Percentiles rank a stretch among this genome's conserved stretches.
Evolutionary conservation across 1,140 invertebrate genomes (phyloP).

Genomic region (Macrosteles quadrilineatus): DNA sequence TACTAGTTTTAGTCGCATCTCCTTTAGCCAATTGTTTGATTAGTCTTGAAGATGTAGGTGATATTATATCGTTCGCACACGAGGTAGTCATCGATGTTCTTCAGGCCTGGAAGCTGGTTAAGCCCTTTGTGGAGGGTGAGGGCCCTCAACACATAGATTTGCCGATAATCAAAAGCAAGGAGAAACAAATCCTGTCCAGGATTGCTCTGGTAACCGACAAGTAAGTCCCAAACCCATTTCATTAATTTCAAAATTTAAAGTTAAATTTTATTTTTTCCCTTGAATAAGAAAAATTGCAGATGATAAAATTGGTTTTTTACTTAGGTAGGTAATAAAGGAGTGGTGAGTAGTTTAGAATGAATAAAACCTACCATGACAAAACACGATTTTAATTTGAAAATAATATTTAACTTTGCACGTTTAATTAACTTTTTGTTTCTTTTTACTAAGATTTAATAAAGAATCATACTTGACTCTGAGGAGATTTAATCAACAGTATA

Average conservation of each 20-base stretch:
- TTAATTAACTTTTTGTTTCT: too few relatives aligned
- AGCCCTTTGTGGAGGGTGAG: conserved; percentile 51
- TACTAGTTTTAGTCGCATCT: background rate
- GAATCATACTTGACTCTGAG: too few relatives aligned
- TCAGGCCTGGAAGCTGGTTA: conserved; percentile 63
- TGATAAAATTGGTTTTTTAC: background rate
- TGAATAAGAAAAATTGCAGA: background rate
- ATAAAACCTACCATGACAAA: too few relatives aligned
- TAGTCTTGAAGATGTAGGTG: conserved; percentile 57
- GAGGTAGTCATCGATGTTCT: conserved; percentile 59
- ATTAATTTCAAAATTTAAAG: background rate
- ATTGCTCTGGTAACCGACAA: conserved; percentile 52
- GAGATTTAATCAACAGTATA: too few relatives aligned
- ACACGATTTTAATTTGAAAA: too few relatives aligned
- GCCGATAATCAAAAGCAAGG: conserved; percentile 57
- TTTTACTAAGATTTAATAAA: too few relatives aligned
- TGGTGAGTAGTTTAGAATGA: too few relatives aligned
- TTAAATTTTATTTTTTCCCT: too few relatives aligned
- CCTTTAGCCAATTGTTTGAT: background rate
- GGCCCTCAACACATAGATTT: conserved; percentile 56
- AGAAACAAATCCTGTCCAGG: conserved; percentile 54
- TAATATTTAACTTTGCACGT: too few relatives aligned
- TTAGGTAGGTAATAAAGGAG: too few relatives aligned
- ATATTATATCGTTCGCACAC: conserved; percentile 61
- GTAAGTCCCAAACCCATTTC: background rate